Conservation (phyloP, 2,113 vertebrate species). For the Corapipo altera region DNA sequence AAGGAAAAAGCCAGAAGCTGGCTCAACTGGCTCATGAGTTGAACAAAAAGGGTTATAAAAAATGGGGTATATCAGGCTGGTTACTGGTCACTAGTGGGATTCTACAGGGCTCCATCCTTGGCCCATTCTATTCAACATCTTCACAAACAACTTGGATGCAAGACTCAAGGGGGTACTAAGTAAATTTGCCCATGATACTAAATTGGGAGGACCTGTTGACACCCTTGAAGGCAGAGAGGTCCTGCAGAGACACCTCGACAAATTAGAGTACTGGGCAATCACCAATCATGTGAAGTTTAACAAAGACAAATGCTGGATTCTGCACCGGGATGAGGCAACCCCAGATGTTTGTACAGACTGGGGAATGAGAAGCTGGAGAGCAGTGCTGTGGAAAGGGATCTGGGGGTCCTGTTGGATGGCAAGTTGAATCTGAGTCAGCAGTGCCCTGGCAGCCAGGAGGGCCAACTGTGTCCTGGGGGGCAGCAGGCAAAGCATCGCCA, state of each 20-base stretch:
- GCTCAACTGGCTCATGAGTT: background rate
- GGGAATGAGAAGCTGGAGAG: background rate
- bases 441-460: background rate
- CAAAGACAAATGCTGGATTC: background rate
- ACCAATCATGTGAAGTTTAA: background rate
- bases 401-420: background rate
- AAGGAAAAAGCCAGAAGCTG: too few species aligned
- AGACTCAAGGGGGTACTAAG: background rate
- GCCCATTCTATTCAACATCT: background rate
- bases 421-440: background rate
- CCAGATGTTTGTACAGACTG: background rate
- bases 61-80: background rate
- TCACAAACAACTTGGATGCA: fast-evolving
- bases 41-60: background rate
- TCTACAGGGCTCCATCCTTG: background rate
- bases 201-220: background rate
- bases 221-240: background rate
- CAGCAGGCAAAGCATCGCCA: background rate
- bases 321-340: background rate
- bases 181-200: background rate
- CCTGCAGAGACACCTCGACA: fast-evolving
- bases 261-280: background rate
- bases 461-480: background rate
- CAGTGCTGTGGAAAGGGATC: fast-evolving
- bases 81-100: background rate